Conservation (phyloP, 2,113 vertebrate genomes). For the Leucosticte australis region DNA sequence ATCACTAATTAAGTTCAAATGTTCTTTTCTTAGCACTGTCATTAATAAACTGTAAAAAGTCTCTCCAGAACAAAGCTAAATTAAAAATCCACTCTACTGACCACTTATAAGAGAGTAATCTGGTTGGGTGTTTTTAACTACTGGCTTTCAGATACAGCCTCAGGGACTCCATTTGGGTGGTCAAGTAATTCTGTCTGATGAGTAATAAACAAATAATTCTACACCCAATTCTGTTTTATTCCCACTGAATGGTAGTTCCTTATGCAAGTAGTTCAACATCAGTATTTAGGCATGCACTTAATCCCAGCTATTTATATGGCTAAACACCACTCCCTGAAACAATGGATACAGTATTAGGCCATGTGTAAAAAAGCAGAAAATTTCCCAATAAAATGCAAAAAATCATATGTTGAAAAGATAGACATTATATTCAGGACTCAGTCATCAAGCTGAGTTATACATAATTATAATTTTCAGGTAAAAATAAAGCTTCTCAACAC, state of each 20-base stretch:
- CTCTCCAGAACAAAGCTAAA: background rate
- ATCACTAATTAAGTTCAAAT: slow-evolving; percentile 20
- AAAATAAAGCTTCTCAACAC: background rate
- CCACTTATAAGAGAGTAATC: background rate
- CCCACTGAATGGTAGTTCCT: slow-evolving; percentile 10
- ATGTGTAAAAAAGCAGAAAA: background rate
- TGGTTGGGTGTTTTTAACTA: background rate
- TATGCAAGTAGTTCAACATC: slow-evolving; percentile 19
- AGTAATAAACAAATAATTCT: slow-evolving; percentile 62
- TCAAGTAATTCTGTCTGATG: slow-evolving; percentile 46
- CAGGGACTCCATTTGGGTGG: slow-evolving; percentile 41
- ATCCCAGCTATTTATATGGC: slow-evolving; percentile 15
- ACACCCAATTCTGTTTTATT: slow-evolving; percentile 44
- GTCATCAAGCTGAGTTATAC: background rate
- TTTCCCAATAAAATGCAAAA: background rate
- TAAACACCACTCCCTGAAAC: slow-evolving; percentile 24
- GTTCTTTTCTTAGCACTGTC: background rate
- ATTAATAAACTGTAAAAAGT: slow-evolving; percentile 15
- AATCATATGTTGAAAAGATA: background rate
- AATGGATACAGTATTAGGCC: background rate
- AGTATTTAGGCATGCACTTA: slow-evolving; percentile 42
- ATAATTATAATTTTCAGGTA: background rate
- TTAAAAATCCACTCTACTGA: background rate
- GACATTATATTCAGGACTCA: background rate
- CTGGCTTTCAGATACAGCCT: slow-evolving; percentile 20